Evolutionary conservation across 2,797 vertebrate species (phyloP).

Genomic region (Argyrosomus regius): DNA sequence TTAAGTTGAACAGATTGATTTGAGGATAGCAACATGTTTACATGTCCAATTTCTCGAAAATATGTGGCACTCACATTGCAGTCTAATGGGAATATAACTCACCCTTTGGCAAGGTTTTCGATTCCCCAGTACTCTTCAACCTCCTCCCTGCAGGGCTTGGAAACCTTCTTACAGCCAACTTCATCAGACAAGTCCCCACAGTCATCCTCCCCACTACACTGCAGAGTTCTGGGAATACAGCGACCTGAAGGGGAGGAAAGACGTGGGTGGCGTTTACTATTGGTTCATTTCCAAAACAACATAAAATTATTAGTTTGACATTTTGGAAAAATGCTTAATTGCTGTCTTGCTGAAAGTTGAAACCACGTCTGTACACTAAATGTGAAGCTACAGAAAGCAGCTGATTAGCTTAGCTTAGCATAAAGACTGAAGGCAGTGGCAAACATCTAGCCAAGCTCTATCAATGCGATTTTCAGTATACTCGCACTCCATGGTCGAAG

Average conservation of each 20-base stretch:
- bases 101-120: conserved; percentile 93
- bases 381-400: neutral
- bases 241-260: conserved; percentile 83
- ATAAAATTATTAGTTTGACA: neutral
- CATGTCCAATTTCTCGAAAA: neutral
- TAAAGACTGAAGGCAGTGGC: neutral
- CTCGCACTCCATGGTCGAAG: no score
- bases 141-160: conserved; percentile 85
- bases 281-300: neutral
- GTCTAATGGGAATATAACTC: conserved; percentile 53
- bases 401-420: conserved; percentile 11
- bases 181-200: conserved; percentile 95
- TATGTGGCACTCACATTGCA: neutral
- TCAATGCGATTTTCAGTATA: no score
- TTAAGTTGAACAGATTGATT: neutral
- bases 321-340: neutral
- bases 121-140: conserved; percentile 92
- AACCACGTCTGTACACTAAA: no score
- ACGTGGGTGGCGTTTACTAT: neutral
- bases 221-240: conserved; percentile 89
- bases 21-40: conserved; percentile 6
- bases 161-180: conserved; percentile 84
- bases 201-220: conserved; percentile 95
- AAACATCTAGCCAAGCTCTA: neutral
- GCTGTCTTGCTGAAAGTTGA: neutral